phyloP scores from a whole-genome alignment of 2,888 invertebrate genomes.

The Latrodectus elegans region DNA sequence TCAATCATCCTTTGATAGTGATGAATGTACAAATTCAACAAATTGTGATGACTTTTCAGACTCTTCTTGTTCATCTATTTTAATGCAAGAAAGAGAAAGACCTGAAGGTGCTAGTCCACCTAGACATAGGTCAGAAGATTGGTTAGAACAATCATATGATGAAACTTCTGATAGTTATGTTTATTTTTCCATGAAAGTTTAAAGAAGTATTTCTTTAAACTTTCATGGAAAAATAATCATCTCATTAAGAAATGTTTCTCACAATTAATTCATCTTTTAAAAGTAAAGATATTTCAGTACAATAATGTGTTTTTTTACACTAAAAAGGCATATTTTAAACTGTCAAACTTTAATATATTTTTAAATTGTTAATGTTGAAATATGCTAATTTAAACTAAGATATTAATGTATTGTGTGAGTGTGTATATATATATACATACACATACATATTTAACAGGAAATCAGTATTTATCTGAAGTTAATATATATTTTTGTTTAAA shows the following conservation, averaged over 20 bases:
- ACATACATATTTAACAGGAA: too few relatives aligned
- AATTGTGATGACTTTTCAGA: conserved; percentile 59
- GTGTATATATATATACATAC: too few relatives aligned
- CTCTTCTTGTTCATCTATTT: conserved; percentile 56
- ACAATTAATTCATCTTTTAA: neutral
- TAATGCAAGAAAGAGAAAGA: conserved; percentile 52
- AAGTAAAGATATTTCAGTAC: too few relatives aligned
- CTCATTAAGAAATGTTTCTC: neutral
- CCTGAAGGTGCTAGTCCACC: conserved; percentile 67
- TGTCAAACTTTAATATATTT: too few relatives aligned
- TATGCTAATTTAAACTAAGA: too few relatives aligned
- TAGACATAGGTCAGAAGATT: conserved; percentile 9
- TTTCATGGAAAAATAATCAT: too few relatives aligned
- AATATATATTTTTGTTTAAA: too few relatives aligned
- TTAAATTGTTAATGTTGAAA: too few relatives aligned
- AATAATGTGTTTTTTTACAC: too few relatives aligned
- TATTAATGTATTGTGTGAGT: too few relatives aligned
- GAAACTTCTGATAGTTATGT: conserved; percentile 32
- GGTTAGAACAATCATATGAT: conserved; percentile 12
- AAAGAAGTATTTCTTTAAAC: neutral
- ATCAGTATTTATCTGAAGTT: too few relatives aligned
- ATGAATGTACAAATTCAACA: conserved; percentile 21
- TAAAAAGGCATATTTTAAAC: too few relatives aligned
- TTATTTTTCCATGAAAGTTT: conserved; percentile 65
- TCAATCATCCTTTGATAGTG: conserved; percentile 36